These are phyloP conservation scores for Calliphora vicina DNA, from an alignment of 1,140 invertebrate genomes.

Conservation along the genomic window DNA sequence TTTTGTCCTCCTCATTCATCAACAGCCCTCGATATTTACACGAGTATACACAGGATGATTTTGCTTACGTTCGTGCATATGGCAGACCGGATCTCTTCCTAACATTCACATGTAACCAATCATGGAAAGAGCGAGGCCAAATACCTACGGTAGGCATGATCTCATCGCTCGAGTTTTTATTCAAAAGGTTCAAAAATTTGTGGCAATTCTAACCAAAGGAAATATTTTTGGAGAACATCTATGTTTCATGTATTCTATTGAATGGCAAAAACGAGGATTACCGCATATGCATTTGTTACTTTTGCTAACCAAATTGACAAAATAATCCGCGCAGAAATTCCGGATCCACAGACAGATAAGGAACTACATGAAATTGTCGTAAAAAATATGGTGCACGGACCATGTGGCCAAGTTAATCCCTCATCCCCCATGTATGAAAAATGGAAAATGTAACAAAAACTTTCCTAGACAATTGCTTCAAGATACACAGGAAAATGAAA, in stretches of 20 bases:
- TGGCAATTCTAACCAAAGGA: too few species aligned
- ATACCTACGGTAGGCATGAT: not conserved
- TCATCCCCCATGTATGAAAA: conserved; percentile 58
- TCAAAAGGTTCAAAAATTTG: too few species aligned
- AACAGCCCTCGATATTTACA: conserved; percentile 64
- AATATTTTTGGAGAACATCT: too few species aligned
- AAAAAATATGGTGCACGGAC: conserved; percentile 66
- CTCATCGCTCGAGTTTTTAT: too few species aligned
- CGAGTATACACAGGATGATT: conserved; percentile 63
- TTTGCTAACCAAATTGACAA: conserved; percentile 60
- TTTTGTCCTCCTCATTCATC: conserved; percentile 63
- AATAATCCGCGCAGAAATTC: conserved; percentile 66
- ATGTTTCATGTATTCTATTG: conserved; percentile 34
- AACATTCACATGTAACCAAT: conserved; percentile 31
- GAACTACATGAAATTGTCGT: conserved; percentile 51
- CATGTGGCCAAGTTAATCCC: conserved; percentile 42
- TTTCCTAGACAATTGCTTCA: conserved; percentile 43
- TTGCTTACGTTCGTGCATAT: conserved; percentile 62
- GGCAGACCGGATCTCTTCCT: conserved; percentile 53
- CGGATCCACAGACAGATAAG: conserved; percentile 54
- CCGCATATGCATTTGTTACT: conserved; percentile 33
- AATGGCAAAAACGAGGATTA: conserved; percentile 34
- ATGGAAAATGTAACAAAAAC: conserved; percentile 59
- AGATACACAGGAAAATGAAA: conserved; percentile 51
- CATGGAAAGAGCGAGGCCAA: not conserved